Evolutionary conservation across 1,140 invertebrate genomes (phyloP), one percentile per base, ranked within the genome.

Genomic region (Drosophila quadrilineata): DNA sequence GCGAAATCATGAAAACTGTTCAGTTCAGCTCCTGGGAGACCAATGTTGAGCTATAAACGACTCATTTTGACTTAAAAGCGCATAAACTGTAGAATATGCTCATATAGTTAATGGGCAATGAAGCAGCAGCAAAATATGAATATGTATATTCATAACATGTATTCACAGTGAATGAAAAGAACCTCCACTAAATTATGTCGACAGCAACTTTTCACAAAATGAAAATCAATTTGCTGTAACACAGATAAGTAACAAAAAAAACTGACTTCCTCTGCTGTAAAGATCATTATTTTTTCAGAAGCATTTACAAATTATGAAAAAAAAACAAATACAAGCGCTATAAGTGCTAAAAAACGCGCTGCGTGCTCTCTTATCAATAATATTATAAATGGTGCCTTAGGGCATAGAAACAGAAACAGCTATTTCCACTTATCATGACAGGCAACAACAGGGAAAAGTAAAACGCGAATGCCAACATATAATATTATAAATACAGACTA

Each of bases 341-440:
- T n/a, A n/a, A n/a, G n/a, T n/a, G n/a, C n/a, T n/a, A n/a, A n/a
- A n/a, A n/a, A n/a, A n/a, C n/a, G 19, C 58, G n/a, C 22, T 26
- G 6, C 38, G 40, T 8, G 10, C 19, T 14, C 33, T 36, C 52
- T 75, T 70, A 75, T 75, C 71, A 65, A 10, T 41, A 53, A 68
- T 66, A 24, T 49, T 60, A 62, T 38, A 54, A 67, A 64, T 53
- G 41, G 26, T 63, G 33, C 65, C 46, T 54, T 69, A 31, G 40
- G 38, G 22, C 54, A 43, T 40, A 48, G 41, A 46, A 68, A 43
- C 35, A 48, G 41, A 46, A 68, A 63, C 49, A 62, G 14, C 53
- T 54, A 58, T 69, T 64, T 54, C 58, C 53, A 52, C 38, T 65
- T 75, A 75, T 75, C 72, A 48, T 63, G 60, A 63, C 58, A 54